These are phyloP conservation scores for Alligator sinensis DNA, from an alignment of 2,113 vertebrate species.

Conservation along the genomic window DNA sequence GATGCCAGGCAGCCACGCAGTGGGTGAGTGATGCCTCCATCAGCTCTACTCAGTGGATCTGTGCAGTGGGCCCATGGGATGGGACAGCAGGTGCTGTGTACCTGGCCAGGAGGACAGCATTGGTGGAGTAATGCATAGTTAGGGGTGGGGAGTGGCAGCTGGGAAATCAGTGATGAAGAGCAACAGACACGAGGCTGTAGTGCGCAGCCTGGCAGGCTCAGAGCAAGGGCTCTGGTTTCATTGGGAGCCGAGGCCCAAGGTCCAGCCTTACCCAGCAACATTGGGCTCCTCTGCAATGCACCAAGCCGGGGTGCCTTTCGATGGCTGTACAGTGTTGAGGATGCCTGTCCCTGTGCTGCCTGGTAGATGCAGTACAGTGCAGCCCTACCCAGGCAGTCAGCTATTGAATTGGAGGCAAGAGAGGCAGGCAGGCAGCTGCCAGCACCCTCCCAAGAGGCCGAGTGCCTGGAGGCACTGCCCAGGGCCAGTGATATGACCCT, in stretches of 20 bases:
- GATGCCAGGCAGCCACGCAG: fast-evolving
- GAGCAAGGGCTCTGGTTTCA: background rate
- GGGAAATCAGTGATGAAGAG: no score
- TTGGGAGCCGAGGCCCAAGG: background rate
- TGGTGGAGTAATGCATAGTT: fast-evolving
- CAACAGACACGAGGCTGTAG: background rate
- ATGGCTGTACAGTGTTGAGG: background rate
- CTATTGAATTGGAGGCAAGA: no score
- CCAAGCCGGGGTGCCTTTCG: background rate
- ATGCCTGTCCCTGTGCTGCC: background rate
- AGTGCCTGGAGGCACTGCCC: background rate
- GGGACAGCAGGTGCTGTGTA: background rate
- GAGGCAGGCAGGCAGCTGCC: background rate
- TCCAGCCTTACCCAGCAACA: background rate
- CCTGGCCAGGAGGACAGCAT: fast-evolving
- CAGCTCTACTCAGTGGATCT: no score
- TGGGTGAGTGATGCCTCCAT: background rate
- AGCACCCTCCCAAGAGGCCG: background rate
- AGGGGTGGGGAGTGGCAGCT: fast-evolving
- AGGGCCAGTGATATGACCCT: background rate
- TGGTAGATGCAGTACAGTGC: background rate
- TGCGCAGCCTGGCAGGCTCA: background rate
- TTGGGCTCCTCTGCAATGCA: background rate
- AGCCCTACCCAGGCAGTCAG: no score
- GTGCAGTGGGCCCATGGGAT: background rate